Percentiles rank a stretch among this genome's conserved stretches.
Evolutionary conservation across 1,140 invertebrate genomes (phyloP).

Genomic region (Pseudachorutes palmiensis): DNA sequence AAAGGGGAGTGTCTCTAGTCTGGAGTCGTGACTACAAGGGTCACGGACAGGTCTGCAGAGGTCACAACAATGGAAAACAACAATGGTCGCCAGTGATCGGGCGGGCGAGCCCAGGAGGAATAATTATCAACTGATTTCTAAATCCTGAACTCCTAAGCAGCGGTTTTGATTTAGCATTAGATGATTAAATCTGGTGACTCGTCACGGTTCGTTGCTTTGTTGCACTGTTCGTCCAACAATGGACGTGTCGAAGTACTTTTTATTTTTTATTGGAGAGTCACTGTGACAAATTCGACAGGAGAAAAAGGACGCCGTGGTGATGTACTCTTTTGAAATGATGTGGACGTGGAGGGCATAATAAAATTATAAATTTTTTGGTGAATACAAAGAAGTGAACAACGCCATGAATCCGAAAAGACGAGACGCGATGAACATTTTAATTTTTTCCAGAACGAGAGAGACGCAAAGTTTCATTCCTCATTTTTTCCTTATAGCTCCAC

Average conservation of each 20-base stretch:
- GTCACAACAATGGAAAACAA: neutral
- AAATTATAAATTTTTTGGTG: conserved; percentile 6
- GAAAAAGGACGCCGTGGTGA: neutral
- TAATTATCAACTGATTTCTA: no score
- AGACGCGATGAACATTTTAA: conserved; percentile 34
- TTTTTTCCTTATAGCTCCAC: neutral
- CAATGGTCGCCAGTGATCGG: no score
- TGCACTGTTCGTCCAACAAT: neutral
- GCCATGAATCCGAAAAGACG: neutral
- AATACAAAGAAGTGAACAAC: neutral
- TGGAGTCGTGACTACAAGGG: conserved; percentile 5
- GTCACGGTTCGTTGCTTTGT: neutral
- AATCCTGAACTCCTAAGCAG: neutral
- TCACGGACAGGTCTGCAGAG: neutral
- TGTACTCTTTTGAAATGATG: neutral
- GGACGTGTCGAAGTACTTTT: neutral
- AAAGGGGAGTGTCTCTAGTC: neutral
- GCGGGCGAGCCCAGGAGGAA: no score
- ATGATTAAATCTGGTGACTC: neutral
- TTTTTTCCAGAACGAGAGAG: conserved; percentile 25
- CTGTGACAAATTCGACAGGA: conserved; percentile 2
- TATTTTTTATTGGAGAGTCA: neutral
- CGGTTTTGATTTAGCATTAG: no score
- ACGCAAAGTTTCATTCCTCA: neutral
- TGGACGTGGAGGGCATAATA: neutral